Percentiles rank a stretch among this genome's conserved stretches.
phyloP scores from a whole-genome alignment of 2,888 invertebrate genomes.

The Pilophorus perplexus region DNA sequence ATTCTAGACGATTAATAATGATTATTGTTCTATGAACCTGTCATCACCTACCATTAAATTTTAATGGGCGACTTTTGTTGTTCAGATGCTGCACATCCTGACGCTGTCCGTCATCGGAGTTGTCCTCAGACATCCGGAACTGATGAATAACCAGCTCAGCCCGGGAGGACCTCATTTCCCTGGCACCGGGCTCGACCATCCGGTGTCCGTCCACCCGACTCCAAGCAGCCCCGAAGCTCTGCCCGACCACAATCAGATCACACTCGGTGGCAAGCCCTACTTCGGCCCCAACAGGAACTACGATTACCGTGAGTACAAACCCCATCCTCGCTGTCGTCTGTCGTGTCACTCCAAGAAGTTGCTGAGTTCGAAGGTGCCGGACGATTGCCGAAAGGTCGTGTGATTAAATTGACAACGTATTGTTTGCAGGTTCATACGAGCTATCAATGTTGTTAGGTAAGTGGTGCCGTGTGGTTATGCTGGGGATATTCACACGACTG shows the following conservation, averaged over 20 bases:
- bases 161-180: slow-evolving; percentile 17
- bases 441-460: no score
- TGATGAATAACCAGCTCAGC: slow-evolving; percentile 58
- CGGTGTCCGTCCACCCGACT: slow-evolving; percentile 62
- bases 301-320: slow-evolving; percentile 63
- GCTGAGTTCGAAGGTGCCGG: background rate
- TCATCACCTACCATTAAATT: background rate
- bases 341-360: background rate
- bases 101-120: slow-evolving; percentile 72
- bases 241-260: background rate
- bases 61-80: no score
- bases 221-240: slow-evolving; percentile 54
- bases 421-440: no score
- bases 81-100: slow-evolving; percentile 70
- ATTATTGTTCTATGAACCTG: no score
- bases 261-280: background rate
- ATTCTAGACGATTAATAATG: no score
- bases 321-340: background rate
- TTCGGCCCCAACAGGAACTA: slow-evolving; percentile 57
- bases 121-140: slow-evolving; percentile 69
- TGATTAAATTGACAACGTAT: no score
- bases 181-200: background rate
- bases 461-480: no score
- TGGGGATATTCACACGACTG: no score
- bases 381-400: no score